Evolutionary conservation across 1,140 invertebrate genomes (phyloP), one percentile per base, ranked within the genome.

Genomic region (Hypsibius dujardini): DNA sequence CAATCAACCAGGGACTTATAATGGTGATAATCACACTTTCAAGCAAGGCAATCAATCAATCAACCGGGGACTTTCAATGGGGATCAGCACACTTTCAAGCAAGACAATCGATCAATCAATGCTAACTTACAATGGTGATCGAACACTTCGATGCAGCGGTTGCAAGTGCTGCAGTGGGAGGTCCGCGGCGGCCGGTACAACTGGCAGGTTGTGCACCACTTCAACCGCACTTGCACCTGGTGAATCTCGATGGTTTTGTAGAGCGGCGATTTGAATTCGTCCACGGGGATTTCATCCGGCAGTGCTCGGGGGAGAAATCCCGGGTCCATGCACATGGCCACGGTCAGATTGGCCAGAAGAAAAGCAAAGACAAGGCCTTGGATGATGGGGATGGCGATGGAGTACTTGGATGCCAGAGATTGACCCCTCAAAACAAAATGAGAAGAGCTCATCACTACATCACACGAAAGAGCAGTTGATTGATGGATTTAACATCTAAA

Each of bases 171-270:
- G 81, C 96, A 99, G 83, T 99, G 95, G 70, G 92, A 97, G 82
- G 94, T 97, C 78, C 95, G 84, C 72, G 95, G 95, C 77, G 95
- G 94, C 76, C 95, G 85, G 81, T 98, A 99, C 84, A 98, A 98
- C 82, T 98, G 94, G 83, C 96, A 99, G 1, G 95, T 99, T 72
- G 92, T 88, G 82, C 96, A 99, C 95, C 95, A 99, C 82, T 99
- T 99, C 93, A 99, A 97, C 73, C 94, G 86, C 59, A 98, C 92
- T 28, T 91, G 95, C 72, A 97, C 95, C 71, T 93, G 92, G 83
- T 95, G 94, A 72, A 98, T 95, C 81, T 98, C 92, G 71, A 96
- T 90, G 80, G 89, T 98, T 82, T 95, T 96, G 78, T 97, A 98
- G 70, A 98, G 83, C 2, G 95, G 95, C 72, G 94, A 92, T 76